Evolutionary conservation across 2,113 vertebrate genomes (phyloP).

Genomic region (Seriola aureovittata): DNA sequence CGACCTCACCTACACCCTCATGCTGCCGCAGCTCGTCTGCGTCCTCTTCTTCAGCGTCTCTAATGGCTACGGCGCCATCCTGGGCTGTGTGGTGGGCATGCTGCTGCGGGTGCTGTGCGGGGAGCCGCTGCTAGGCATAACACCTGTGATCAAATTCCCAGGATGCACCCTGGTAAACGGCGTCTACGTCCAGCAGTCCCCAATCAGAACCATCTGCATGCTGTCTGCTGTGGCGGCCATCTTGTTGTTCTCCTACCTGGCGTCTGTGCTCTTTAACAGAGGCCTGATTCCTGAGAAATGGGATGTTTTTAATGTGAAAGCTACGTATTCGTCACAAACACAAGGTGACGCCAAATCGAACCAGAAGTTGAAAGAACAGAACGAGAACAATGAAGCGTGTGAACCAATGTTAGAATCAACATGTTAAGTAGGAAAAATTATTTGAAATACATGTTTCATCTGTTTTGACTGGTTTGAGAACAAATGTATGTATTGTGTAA

Average conservation of each 20-base stretch:
- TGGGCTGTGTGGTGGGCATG: slow-evolving; percentile 81
- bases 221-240: slow-evolving; percentile 72
- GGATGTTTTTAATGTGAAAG: slow-evolving; percentile 78
- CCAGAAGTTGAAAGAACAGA: slow-evolving; percentile 22
- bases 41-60: slow-evolving; percentile 78
- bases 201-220: slow-evolving; percentile 85
- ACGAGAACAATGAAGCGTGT: slow-evolving; percentile 40
- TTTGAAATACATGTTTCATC: slow-evolving; percentile 15
- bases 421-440: slow-evolving; percentile 36
- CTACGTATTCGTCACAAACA: neutral
- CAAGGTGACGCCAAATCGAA: slow-evolving; percentile 4
- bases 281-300: slow-evolving; percentile 78
- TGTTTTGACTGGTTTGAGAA: slow-evolving; percentile 17
- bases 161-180: slow-evolving; percentile 74
- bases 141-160: slow-evolving; percentile 77
- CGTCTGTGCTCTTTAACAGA: slow-evolving; percentile 74
- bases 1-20: slow-evolving; percentile 85
- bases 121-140: slow-evolving; percentile 81
- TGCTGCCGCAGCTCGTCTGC: slow-evolving; percentile 87
- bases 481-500: slow-evolving; percentile 14
- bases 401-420: slow-evolving; percentile 69
- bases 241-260: slow-evolving; percentile 75
- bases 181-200: slow-evolving; percentile 81
- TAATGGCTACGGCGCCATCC: slow-evolving; percentile 83
- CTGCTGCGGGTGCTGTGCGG: slow-evolving; percentile 84